Evolutionary conservation across 2,888 invertebrate species (phyloP).

Genomic region (Oscheius myriophilus): DNA sequence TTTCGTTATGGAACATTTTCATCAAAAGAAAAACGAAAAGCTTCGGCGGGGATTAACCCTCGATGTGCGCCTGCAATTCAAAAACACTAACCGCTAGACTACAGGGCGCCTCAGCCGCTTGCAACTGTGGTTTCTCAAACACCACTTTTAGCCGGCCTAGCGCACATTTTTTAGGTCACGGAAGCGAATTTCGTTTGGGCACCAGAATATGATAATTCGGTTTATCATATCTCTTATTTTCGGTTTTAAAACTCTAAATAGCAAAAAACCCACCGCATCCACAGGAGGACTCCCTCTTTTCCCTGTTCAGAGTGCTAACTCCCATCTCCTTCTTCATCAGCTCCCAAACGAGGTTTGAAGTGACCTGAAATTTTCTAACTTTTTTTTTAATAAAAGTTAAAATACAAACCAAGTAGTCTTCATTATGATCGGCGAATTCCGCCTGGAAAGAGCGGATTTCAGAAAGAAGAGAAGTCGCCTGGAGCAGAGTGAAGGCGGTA

Average conservation of each 20-base stretch:
- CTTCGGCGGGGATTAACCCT: no score
- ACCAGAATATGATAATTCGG: no score
- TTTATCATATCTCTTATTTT: no score
- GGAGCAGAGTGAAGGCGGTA: slow-evolving; percentile 6
- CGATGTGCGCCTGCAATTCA: no score
- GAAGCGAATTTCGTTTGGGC: no score
- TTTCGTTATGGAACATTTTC: no score
- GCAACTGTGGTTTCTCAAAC: no score
- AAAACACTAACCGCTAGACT: no score
- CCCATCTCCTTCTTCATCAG: slow-evolving; percentile 24
- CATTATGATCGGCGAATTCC: slow-evolving; percentile 15
- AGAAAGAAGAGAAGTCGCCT: slow-evolving; percentile 1
- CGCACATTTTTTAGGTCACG: no score
- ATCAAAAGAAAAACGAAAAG: no score
- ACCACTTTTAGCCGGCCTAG: no score
- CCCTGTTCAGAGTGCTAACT: background rate
- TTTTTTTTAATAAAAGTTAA: background rate
- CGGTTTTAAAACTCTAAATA: background rate
- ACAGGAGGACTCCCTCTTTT: slow-evolving; percentile 7
- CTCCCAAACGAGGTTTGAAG: slow-evolving; percentile 25
- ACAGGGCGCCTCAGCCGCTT: no score
- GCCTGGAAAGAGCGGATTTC: slow-evolving; percentile 18
- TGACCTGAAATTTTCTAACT: slow-evolving; percentile 3
- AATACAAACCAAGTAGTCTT: slow-evolving; percentile 7
- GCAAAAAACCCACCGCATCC: background rate